Percentiles rank a stretch among this genome's conserved stretches.
These are phyloP conservation scores for Equus przewalskii DNA, from an alignment of 2,113 vertebrate genomes.

Conservation along the genomic window DNA sequence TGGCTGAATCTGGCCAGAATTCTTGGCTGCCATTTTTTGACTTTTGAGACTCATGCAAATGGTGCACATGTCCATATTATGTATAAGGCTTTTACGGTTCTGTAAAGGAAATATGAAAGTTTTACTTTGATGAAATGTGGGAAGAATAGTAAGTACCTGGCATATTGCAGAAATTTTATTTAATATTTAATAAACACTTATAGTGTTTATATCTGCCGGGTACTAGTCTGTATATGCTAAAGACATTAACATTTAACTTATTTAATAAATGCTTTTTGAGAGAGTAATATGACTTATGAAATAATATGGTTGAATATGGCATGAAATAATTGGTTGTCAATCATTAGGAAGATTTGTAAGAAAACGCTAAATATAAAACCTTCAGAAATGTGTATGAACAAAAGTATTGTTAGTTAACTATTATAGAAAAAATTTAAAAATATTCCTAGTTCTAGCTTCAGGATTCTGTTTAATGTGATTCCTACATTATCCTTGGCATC, in stretches of 20 bases:
- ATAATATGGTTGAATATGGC: constrained; percentile 28
- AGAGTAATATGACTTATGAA: constrained; percentile 20
- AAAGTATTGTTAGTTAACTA: neutral
- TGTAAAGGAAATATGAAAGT: neutral
- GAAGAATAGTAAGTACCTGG: neutral
- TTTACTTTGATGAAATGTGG: neutral
- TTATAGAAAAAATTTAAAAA: constrained; percentile 8
- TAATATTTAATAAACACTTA: constrained; percentile 40
- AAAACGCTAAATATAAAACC: neutral
- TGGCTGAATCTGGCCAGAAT: neutral
- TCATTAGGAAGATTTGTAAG: constrained; percentile 25
- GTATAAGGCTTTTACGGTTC: neutral
- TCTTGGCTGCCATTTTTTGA: neutral
- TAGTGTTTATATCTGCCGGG: neutral
- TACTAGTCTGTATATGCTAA: neutral
- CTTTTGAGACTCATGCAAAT: neutral
- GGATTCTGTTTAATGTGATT: neutral
- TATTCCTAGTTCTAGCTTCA: neutral
- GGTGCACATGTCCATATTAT: neutral
- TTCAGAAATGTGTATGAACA: neutral
- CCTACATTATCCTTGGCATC: neutral
- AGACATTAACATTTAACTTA: constrained; percentile 46
- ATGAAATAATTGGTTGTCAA: neutral
- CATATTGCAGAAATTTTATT: neutral
- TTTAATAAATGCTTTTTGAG: constrained; percentile 10